Evolutionary conservation across 2,113 vertebrate genomes (phyloP).

Genomic region (Scalopus aquaticus): DNA sequence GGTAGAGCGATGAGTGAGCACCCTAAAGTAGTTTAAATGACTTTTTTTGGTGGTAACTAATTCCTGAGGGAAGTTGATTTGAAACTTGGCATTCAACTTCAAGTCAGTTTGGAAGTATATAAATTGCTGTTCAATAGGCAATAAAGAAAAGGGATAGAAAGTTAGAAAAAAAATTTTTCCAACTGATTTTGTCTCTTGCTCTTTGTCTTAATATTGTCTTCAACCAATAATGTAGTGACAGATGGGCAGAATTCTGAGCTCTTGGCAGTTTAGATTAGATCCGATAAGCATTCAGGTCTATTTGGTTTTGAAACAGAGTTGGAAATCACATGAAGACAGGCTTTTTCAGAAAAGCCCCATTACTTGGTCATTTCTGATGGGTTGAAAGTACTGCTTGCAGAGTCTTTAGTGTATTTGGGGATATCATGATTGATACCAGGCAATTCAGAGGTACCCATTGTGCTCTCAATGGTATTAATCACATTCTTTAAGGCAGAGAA

Average conservation of each 20-base stretch:
- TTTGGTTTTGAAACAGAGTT: slow-evolving; percentile 21
- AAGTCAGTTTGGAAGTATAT: neutral
- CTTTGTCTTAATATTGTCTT: slow-evolving; percentile 62
- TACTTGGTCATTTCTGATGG: slow-evolving; percentile 72
- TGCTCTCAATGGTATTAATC: slow-evolving; percentile 7
- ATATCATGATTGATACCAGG: slow-evolving; percentile 48
- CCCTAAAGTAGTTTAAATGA: neutral
- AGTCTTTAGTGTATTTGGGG: slow-evolving; percentile 62
- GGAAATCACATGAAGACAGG: slow-evolving; percentile 69
- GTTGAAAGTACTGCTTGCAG: slow-evolving; percentile 55
- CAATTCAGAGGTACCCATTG: neutral
- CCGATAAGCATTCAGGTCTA: slow-evolving; percentile 44
- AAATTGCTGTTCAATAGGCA: neutral
- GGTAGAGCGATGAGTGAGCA: neutral
- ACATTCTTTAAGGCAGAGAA: slow-evolving; percentile 52
- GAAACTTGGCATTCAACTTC: slow-evolving; percentile 10
- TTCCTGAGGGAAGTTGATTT: neutral
- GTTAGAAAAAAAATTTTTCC: neutral
- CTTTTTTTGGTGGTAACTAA: neutral
- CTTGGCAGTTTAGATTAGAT: slow-evolving; percentile 58
- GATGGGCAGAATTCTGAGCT: slow-evolving; percentile 58
- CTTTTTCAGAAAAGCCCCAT: slow-evolving; percentile 73
- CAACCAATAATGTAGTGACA: slow-evolving; percentile 59
- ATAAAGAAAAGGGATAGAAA: slow-evolving; percentile 6
- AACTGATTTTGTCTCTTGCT: slow-evolving; percentile 34